These are phyloP conservation scores for Felis catus DNA, from an alignment of 2,113 vertebrate species.

Conservation along the genomic window DNA sequence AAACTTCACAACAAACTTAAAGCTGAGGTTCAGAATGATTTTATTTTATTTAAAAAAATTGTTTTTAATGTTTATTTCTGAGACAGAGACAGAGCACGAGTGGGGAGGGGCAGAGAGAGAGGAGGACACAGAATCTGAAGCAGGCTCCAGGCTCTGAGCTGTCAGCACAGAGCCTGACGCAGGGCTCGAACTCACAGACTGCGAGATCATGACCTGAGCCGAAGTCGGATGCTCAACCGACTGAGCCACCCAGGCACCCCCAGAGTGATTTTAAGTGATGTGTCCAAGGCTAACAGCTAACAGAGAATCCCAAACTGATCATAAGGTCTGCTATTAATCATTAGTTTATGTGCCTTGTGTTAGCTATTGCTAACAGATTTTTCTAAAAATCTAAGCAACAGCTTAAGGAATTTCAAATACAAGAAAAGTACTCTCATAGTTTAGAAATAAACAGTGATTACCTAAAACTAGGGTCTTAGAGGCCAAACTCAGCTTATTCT, in stretches of 20 bases:
- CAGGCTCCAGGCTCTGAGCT: too few species aligned
- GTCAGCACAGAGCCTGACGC: too few species aligned
- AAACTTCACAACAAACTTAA: neutral
- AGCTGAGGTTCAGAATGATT: neutral
- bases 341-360: neutral
- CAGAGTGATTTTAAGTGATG: neutral
- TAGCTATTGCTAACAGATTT: neutral
- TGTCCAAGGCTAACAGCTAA: neutral
- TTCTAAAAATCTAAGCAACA: neutral
- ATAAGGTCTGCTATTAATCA: neutral
- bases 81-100: too few species aligned
- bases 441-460: constrained; percentile 15
- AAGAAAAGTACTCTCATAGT: neutral
- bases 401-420: neutral
- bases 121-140: too few species aligned
- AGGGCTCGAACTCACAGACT: too few species aligned
- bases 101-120: too few species aligned
- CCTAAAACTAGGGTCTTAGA: neutral
- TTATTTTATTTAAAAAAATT: neutral
- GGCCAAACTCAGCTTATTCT: neutral
- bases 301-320: neutral
- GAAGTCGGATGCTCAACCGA: too few species aligned
- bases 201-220: too few species aligned
- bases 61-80: too few species aligned
- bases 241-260: too few species aligned